A percentile compares a stretch with the other conserved stretches of the same genome.
These are phyloP conservation scores for Galaxea fascicularis DNA, from an alignment of 92 coral and sea anemone genomes.

Conservation along the genomic window DNA sequence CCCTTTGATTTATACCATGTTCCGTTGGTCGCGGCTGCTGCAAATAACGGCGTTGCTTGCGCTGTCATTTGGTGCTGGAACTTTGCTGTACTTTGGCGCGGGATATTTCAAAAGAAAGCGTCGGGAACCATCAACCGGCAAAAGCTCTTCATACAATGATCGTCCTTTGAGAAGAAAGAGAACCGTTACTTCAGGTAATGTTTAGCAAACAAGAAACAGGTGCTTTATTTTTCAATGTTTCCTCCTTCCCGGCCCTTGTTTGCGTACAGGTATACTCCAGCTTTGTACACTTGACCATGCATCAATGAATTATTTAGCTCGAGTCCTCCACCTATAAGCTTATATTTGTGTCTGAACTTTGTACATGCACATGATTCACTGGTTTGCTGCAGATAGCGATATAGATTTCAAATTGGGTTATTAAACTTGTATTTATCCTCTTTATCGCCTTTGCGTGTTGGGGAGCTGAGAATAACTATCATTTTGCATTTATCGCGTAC, in stretches of 20 bases:
- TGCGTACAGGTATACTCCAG: no score
- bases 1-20: conserved; percentile 14
- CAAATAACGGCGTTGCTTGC: conserved; percentile 49
- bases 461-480: background rate
- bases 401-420: background rate
- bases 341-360: background rate
- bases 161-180: conserved; percentile 54
- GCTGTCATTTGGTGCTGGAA: conserved; percentile 77
- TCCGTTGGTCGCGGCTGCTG: conserved; percentile 41
- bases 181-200: conserved; percentile 32
- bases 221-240: background rate
- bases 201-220: background rate
- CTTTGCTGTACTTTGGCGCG: conserved; percentile 73
- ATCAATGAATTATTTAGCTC: background rate
- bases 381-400: background rate
- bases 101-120: conserved; percentile 80
- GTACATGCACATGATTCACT: background rate
- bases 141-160: conserved; percentile 72
- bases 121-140: conserved; percentile 77
- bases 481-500: background rate
- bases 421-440: background rate
- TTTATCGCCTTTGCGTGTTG: background rate
- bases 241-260: background rate
- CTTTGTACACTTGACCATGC: background rate
- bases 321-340: background rate